Percentiles rank a stretch among this genome's conserved stretches.
Evolutionary conservation across 2,113 vertebrate genomes (phyloP).

Genomic region (Burhinus bistriatus): DNA sequence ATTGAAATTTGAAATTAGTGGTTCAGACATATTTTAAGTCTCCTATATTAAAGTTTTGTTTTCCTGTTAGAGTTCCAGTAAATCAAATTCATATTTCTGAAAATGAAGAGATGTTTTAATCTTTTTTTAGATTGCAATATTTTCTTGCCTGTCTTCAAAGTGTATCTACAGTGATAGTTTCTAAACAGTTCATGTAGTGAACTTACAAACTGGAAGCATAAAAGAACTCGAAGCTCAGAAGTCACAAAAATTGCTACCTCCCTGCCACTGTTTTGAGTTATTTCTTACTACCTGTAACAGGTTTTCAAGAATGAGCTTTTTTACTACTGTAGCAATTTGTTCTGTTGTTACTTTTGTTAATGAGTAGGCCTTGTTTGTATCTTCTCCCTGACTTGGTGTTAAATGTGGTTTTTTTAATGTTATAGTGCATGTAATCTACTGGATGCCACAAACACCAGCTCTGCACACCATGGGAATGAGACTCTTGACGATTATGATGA

Average conservation of each 20-base stretch:
- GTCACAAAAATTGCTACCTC: neutral
- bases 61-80: neutral
- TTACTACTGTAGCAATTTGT: neutral
- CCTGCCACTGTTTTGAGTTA: neutral
- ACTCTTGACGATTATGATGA: slow-evolving; percentile 78
- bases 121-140: neutral
- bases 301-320: neutral
- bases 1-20: neutral
- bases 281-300: neutral
- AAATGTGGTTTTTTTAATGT: neutral
- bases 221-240: neutral
- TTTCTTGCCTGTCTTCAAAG: neutral
- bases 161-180: neutral
- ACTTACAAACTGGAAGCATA: neutral
- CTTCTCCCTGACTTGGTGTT: neutral
- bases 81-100: neutral
- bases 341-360: neutral
- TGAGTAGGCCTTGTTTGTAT: neutral
- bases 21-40: neutral
- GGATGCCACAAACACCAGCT: slow-evolving; percentile 39
- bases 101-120: neutral
- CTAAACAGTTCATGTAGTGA: neutral
- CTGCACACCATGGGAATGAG: slow-evolving; percentile 62
- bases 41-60: neutral
- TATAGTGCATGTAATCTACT: slow-evolving; percentile 81